Conservation (phyloP, 2,797 vertebrate species). For the Meriones psammophilus region DNA sequence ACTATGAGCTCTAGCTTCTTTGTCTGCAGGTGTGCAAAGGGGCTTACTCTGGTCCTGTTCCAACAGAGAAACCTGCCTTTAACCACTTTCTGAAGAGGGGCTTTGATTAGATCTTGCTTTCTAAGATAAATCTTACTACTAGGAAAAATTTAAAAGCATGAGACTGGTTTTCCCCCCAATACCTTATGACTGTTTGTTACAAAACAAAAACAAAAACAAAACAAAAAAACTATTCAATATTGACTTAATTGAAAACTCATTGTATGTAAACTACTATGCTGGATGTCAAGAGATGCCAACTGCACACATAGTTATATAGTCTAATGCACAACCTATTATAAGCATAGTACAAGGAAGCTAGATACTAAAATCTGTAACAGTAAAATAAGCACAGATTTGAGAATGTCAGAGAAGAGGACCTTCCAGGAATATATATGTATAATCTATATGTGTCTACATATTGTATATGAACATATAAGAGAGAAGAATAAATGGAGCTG, state of each 20-base stretch:
- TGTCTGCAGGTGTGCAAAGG: background rate
- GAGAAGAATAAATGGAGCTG: too few species aligned
- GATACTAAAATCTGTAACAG: background rate
- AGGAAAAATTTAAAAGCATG: constrained; percentile 36
- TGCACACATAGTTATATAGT: background rate
- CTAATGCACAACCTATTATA: background rate
- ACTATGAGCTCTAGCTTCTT: background rate
- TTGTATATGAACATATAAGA: background rate
- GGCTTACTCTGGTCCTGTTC: background rate
- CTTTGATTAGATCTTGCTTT: background rate
- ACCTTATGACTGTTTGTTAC: background rate
- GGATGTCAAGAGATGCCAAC: background rate
- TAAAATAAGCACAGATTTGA: background rate
- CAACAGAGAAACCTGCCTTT: background rate
- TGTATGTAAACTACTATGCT: constrained; percentile 15
- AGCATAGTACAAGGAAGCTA: background rate
- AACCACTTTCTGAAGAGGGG: background rate
- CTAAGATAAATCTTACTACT: background rate
- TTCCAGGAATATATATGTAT: background rate
- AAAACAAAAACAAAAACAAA: background rate
- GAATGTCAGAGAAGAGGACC: constrained; percentile 7
- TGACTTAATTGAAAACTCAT: constrained; percentile 10
- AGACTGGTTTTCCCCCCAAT: background rate
- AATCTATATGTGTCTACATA: background rate
- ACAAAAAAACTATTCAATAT: constrained; percentile 8